phyloP scores from a whole-genome alignment of 2,797 vertebrate species.

The Meda fulgida region DNA sequence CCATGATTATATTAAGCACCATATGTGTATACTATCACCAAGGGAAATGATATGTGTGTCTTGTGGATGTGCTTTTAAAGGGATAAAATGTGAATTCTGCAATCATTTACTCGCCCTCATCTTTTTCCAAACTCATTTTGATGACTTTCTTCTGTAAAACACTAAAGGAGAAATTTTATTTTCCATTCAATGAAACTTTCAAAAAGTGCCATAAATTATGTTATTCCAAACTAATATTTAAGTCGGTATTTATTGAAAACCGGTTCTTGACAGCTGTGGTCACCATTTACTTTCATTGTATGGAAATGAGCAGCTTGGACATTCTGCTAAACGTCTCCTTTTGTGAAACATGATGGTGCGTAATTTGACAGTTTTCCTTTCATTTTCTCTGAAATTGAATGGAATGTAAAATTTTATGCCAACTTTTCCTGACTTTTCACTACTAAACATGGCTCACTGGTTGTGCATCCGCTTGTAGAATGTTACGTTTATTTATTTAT shows the following conservation, averaged over 20 bases:
- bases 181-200: not conserved
- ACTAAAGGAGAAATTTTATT: not conserved
- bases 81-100: slow-evolving; percentile 1
- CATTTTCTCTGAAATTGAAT: slow-evolving; percentile 2
- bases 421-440: slow-evolving; percentile 36
- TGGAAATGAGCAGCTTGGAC: slow-evolving; percentile 6
- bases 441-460: slow-evolving; percentile 54
- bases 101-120: not conserved
- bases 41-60: not conserved
- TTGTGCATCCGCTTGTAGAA: slow-evolving; percentile 48
- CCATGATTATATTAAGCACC: slow-evolving; percentile 17
- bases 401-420: slow-evolving; percentile 62
- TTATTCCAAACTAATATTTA: not conserved
- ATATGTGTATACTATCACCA: not conserved
- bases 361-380: not conserved
- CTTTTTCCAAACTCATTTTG: not conserved
- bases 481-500: slow-evolving; percentile 68
- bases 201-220: slow-evolving; percentile 5
- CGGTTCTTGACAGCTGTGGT: no score
- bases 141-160: not conserved
- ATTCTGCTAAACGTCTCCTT: not conserved
- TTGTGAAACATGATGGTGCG: not conserved
- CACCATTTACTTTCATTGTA: not conserved
- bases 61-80: slow-evolving; percentile 9
- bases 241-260: not conserved